A percentile compares a stretch with the other conserved stretches of the same genome.
Conservation (phyloP, 2,797 vertebrate genomes). For the Naso thynnoides region DNA sequence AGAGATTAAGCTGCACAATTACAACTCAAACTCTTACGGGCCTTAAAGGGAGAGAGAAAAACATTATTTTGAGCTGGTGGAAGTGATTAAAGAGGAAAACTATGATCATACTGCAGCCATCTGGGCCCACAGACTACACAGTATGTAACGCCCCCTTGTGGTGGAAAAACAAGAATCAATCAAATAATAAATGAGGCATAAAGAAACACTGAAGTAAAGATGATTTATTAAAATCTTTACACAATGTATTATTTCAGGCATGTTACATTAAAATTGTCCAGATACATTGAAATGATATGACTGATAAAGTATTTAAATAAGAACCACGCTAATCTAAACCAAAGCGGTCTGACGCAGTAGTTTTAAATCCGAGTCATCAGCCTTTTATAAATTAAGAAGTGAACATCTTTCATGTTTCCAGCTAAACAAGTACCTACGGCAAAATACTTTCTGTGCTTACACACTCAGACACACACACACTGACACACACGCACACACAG, state of each 20-base stretch:
- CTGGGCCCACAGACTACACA: not conserved
- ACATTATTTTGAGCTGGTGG: not conserved
- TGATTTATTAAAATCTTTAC: constrained; percentile 75
- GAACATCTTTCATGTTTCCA: constrained; percentile 30
- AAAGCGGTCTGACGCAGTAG: constrained; percentile 40
- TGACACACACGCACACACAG: constrained; percentile 11
- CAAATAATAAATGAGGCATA: not conserved
- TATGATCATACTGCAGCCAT: not conserved
- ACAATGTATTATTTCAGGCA: constrained; percentile 58
- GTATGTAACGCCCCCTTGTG: constrained; percentile 60
- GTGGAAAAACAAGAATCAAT: not conserved
- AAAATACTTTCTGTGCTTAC: constrained; percentile 1
- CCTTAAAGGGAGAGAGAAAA: constrained; percentile 4
- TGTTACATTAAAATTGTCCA: constrained; percentile 54
- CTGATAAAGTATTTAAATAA: constrained; percentile 65
- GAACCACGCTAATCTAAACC: constrained; percentile 45
- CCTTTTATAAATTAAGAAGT: constrained; percentile 46
- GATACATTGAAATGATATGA: constrained; percentile 64
- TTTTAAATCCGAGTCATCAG: constrained; percentile 28
- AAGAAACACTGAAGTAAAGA: constrained; percentile 39
- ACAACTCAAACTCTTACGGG: not conserved
- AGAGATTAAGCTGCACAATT: not conserved
- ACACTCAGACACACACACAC: constrained; percentile 11
- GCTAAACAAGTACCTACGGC: not conserved
- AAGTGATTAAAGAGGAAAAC: not conserved